Conservation (phyloP, 2,888 invertebrate species). For the Oxyteleia sp. region DNA sequence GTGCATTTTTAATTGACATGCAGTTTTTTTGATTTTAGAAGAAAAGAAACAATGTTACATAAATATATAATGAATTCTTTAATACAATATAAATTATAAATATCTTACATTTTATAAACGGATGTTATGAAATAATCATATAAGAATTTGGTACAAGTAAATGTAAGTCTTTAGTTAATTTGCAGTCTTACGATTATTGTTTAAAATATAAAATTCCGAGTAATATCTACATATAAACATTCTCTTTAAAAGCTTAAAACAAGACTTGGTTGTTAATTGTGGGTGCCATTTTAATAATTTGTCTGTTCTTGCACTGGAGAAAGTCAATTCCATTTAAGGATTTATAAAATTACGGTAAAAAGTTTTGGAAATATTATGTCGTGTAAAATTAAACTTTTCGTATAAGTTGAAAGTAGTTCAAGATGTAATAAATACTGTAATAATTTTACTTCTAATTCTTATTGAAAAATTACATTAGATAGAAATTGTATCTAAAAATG, state of each 20-base stretch:
- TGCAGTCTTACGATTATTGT: conserved; percentile 68
- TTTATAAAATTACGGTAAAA: too few relatives aligned
- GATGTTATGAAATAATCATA: conserved; percentile 57
- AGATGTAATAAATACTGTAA: too few relatives aligned
- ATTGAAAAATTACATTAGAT: too few relatives aligned
- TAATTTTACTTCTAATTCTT: too few relatives aligned
- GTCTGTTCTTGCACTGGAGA: not conserved
- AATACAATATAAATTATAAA: conserved; percentile 62
- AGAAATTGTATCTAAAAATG: too few relatives aligned
- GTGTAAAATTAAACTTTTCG: too few relatives aligned
- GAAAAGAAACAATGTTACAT: conserved; percentile 27
- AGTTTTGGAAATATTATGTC: too few relatives aligned
- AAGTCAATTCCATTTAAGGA: too few relatives aligned
- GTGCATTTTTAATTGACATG: too few relatives aligned
- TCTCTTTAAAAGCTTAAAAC: conserved; percentile 26
- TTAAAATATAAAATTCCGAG: conserved; percentile 62
- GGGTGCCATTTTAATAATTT: conserved; percentile 12
- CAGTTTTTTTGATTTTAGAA: too few relatives aligned
- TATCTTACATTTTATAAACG: conserved; percentile 51
- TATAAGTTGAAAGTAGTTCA: too few relatives aligned
- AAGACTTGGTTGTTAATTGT: conserved; percentile 45
- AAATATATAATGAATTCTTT: conserved; percentile 61
- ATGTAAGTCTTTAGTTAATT: conserved; percentile 62
- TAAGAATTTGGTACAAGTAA: conserved; percentile 54
- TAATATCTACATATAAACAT: conserved; percentile 57